Evolutionary conservation across 2,797 vertebrate genomes (phyloP).

Genomic region (Amphiprion clarkii): DNA sequence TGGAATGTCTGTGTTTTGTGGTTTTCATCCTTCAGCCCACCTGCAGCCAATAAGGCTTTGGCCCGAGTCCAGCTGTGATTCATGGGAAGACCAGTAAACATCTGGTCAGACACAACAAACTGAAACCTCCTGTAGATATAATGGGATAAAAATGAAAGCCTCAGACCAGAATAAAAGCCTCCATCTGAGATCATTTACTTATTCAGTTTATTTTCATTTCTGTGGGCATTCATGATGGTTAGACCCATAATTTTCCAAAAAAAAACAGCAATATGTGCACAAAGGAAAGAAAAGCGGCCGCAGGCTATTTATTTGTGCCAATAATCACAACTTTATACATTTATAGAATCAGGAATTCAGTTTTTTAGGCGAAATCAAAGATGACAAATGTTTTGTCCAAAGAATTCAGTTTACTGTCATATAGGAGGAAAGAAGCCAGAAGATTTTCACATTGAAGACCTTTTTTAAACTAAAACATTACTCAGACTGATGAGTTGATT

Average conservation of each 20-base stretch:
- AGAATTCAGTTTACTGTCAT: no score
- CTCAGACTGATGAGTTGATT: no score
- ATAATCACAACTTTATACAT: neutral
- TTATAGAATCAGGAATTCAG: neutral
- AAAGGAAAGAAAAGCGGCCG: neutral
- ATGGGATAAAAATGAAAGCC: constrained; percentile 26
- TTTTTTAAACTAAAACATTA: no score
- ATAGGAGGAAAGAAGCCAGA: no score
- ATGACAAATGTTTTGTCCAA: no score
- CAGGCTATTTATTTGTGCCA: no score
- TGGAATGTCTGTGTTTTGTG: constrained; percentile 35
- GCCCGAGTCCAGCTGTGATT: constrained; percentile 53
- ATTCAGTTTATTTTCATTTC: constrained; percentile 2
- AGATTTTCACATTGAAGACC: no score
- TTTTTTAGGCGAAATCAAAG: no score
- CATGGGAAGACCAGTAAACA: constrained; percentile 55
- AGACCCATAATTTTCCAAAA: neutral
- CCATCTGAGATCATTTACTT: constrained; percentile 28
- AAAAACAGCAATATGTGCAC: neutral
- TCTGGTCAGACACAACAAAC: constrained; percentile 62
- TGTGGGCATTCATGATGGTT: neutral
- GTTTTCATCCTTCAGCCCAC: constrained; percentile 49
- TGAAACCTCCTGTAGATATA: neutral
- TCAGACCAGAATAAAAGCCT: constrained; percentile 1
- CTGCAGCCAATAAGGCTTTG: constrained; percentile 64